Conservation (phyloP, 2,888 invertebrate genomes). For the Podabrus alpinus region DNA sequence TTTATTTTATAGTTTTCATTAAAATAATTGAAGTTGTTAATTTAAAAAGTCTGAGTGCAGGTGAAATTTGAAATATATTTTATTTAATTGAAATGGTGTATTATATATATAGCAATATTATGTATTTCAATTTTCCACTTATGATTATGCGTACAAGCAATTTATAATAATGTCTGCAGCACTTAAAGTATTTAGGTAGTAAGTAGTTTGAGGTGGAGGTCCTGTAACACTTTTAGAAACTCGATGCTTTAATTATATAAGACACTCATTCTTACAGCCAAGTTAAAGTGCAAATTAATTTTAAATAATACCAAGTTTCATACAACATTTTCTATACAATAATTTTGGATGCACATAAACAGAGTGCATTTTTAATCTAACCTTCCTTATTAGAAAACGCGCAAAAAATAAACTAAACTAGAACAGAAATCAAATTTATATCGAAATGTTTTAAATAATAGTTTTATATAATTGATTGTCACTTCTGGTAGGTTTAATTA, state of each 20-base stretch:
- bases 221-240: not conserved
- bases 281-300: not conserved
- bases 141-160: not conserved
- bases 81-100: not conserved
- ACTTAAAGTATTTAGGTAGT: constrained; percentile 16
- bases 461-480: not conserved
- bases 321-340: not conserved
- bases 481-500: not conserved
- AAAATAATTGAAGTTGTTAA: too few species aligned
- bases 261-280: not conserved
- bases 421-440: not conserved
- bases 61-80: not conserved
- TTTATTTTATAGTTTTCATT: too few species aligned
- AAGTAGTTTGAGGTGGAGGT: constrained; percentile 8
- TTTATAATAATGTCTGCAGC: constrained; percentile 10
- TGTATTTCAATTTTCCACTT: not conserved
- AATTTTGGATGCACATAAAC: not conserved
- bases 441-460: not conserved
- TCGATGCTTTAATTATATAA: not conserved
- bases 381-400: not conserved
- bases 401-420: not conserved
- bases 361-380: not conserved
- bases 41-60: not conserved
- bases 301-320: not conserved
- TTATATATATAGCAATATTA: not conserved